Conservation (phyloP, 2,113 vertebrate species). For the Gymnobelideus leadbeateri region DNA sequence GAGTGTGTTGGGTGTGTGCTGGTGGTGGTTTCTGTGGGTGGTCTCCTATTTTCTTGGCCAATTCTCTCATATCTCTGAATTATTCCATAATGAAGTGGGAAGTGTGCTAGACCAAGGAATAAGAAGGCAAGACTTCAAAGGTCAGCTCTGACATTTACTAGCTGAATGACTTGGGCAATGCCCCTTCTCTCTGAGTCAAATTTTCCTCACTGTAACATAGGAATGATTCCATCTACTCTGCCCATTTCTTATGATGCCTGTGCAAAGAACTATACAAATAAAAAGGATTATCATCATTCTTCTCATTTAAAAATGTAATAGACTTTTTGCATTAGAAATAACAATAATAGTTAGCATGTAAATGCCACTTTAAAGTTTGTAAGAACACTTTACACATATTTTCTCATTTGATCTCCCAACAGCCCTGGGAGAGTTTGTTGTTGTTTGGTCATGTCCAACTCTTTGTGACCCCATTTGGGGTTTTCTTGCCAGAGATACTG, state of each 20-base stretch:
- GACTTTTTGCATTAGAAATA: background rate
- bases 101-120: background rate
- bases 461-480: too few species aligned
- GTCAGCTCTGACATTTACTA: background rate
- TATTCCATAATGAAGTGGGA: background rate
- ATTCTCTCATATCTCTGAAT: background rate
- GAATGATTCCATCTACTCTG: background rate
- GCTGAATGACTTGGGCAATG: background rate
- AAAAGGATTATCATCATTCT: background rate
- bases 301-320: background rate
- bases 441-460: too few species aligned
- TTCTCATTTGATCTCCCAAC: too few species aligned
- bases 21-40: background rate
- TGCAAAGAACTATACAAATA: background rate
- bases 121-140: background rate
- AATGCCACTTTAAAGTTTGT: too few species aligned
- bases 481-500: too few species aligned
- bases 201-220: background rate
- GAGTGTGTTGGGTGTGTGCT: background rate
- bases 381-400: too few species aligned
- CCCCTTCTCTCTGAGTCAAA: background rate
- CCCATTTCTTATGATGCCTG: background rate
- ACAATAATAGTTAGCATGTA: background rate
- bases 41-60: background rate
- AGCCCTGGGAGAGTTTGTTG: too few species aligned